A percentile compares a stretch with the other conserved stretches of the same genome.
Evolutionary conservation across 1,140 invertebrate species (phyloP).

Genomic region (Drosophila miranda): DNA sequence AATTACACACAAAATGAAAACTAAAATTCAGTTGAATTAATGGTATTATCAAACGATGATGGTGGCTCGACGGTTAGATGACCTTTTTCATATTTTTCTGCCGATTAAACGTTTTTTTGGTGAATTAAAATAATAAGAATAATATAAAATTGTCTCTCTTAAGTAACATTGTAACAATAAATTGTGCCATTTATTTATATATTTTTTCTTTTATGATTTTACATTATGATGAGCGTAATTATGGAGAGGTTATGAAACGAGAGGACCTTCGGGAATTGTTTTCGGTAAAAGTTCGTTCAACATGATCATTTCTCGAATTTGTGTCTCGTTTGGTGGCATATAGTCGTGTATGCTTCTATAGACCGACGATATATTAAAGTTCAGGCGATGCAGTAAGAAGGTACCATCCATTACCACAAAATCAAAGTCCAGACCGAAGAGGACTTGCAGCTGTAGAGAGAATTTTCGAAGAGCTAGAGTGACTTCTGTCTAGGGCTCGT

Average conservation of each 20-base stretch:
- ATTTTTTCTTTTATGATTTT: too few relatives aligned
- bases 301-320: constrained; percentile 33
- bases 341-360: neutral
- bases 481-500: neutral
- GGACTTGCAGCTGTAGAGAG: constrained; percentile 16
- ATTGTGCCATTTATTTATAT: too few relatives aligned
- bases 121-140: too few relatives aligned
- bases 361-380: neutral
- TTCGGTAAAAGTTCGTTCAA: constrained; percentile 22
- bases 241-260: too few relatives aligned
- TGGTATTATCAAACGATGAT: constrained; percentile 54
- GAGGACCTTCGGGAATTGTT: too few relatives aligned
- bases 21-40: constrained; percentile 51
- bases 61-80: neutral
- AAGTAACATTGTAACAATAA: neutral
- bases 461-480: neutral
- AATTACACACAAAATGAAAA: constrained; percentile 52
- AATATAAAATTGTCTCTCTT: too few relatives aligned
- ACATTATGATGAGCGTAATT: too few relatives aligned
- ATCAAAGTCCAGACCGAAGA: constrained; percentile 30
- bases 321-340: neutral
- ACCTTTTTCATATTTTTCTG: too few relatives aligned
- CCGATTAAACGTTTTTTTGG: too few relatives aligned
- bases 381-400: constrained; percentile 20
- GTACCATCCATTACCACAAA: constrained; percentile 36